Evolutionary conservation across 2,888 invertebrate genomes (phyloP), one percentile per base, ranked within the genome.

Genomic region (Drosophila fulvimacula): DNA sequence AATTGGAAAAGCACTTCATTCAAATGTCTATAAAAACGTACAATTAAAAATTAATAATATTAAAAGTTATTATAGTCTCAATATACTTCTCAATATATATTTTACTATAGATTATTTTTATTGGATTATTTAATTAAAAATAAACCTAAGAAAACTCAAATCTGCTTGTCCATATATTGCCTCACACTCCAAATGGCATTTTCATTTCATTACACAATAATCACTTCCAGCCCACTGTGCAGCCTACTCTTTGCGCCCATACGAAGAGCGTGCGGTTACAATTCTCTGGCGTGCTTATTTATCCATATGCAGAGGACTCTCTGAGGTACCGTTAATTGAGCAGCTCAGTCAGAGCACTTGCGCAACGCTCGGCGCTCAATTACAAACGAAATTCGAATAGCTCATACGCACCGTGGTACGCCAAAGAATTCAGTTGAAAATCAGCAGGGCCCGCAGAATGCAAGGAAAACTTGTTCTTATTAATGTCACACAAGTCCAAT

Each of bases 311-410:
- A 46, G 9, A 6, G 6, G 36, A 19, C 30, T 24, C 75, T 75
- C 80, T 3, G 60, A 57, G 70, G 82, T 53, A 60, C 63, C 62
- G 69, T 84, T 84, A 36, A 61, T 57, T 71, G 73, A 61, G 59
- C 81, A 64, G 46, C 21, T 44, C 59, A 51, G 46, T 41, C 59
- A 78, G 71, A 69, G 80, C 78, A 80, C 78, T 82, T 84, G 84
- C 82, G 82, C 85, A 82, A 67, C 83, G 74, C 81, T 60, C 55
- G 52, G 11, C 70, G 55, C 74, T 51, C 79, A 76, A 76, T 79
- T 85, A 72, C 52, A 74, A 60, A 5, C 27, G 78, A 78, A 77
- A 83, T 51, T 30, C 52, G 75, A 86, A 74, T 63, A 64, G 17
- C 64, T 58, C 73, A 77, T 81, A 76, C 75, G 84, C 66, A 61